Conservation (phyloP, 1,140 invertebrate species). For the Aporrectodea caliginosa region DNA sequence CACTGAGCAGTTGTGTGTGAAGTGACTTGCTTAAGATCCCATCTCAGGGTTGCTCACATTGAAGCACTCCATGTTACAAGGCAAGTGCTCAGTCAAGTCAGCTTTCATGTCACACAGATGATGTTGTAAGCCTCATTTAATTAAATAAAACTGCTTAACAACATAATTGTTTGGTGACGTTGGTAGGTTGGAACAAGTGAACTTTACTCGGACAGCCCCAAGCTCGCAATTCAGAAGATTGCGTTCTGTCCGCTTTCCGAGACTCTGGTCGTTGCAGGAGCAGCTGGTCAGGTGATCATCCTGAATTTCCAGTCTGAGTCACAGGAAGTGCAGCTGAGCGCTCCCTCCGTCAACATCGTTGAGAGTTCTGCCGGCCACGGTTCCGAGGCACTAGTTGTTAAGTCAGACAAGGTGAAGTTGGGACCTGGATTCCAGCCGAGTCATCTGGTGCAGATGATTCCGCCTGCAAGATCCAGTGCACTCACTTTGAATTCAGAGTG, state of each 20-base stretch:
- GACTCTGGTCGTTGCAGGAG: conserved; percentile 82
- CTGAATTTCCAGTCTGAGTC: conserved; percentile 63
- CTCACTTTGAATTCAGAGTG: conserved; percentile 82
- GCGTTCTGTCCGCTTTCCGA: conserved; percentile 78
- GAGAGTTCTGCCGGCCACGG: conserved; percentile 97
- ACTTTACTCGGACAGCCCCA: conserved; percentile 77
- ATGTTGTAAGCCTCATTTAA: too few relatives aligned
- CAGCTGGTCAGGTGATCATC: conserved; percentile 85
- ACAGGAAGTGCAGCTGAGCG: conserved; percentile 39
- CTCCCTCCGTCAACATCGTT: conserved; percentile 67
- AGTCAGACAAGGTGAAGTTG: conserved; percentile 56
- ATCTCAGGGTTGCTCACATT: too few relatives aligned
- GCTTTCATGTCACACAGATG: too few relatives aligned
- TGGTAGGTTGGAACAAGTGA: neutral
- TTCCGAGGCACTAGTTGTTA: conserved; percentile 71
- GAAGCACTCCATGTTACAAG: too few relatives aligned
- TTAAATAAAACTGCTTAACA: too few relatives aligned
- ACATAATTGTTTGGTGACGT: too few relatives aligned
- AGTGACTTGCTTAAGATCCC: too few relatives aligned
- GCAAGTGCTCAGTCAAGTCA: too few relatives aligned
- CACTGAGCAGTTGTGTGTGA: too few relatives aligned
- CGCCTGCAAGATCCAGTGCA: conserved; percentile 87
- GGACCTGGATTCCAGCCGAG: conserved; percentile 71
- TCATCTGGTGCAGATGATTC: conserved; percentile 78
- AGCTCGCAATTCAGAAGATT: conserved; percentile 87